Conservation (phyloP, 2,113 vertebrate genomes). For the Thomomys bottae region DNA sequence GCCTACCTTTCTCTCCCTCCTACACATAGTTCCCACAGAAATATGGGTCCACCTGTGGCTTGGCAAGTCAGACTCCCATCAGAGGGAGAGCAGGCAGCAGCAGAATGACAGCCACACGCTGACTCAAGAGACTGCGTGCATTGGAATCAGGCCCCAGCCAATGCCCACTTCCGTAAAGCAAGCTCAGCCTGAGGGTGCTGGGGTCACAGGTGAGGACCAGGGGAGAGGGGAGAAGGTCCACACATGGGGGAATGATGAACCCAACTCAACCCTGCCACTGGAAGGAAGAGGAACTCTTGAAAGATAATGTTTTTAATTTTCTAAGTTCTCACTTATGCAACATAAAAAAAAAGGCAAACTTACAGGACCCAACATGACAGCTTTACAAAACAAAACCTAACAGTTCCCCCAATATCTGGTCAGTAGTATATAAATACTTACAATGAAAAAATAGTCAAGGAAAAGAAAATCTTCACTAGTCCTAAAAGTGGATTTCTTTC, state of each 20-base stretch:
- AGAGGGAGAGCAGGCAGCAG: too few species aligned
- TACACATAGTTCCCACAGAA: background rate
- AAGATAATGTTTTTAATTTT: slow-evolving; percentile 81
- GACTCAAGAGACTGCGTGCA: too few species aligned
- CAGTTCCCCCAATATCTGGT: slow-evolving; percentile 43
- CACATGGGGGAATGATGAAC: too few species aligned
- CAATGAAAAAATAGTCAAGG: slow-evolving; percentile 81
- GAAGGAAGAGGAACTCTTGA: slow-evolving; percentile 41
- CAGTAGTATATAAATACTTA: slow-evolving; percentile 82
- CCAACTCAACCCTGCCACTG: too few species aligned
- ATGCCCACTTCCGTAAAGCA: too few species aligned
- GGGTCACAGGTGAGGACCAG: too few species aligned
- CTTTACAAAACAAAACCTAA: slow-evolving; percentile 79
- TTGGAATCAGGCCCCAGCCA: too few species aligned
- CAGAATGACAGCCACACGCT: too few species aligned
- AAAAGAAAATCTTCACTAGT: slow-evolving; percentile 67
- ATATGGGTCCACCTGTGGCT: background rate
- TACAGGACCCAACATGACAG: slow-evolving; percentile 73
- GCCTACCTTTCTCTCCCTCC: too few species aligned
- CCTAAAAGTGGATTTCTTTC: slow-evolving; percentile 57
- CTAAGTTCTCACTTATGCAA: slow-evolving; percentile 66
- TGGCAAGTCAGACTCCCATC: background rate
- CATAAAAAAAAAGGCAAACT: slow-evolving; percentile 69
- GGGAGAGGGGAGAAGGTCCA: too few species aligned
- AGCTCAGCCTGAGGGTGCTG: too few species aligned